phyloP scores from a whole-genome alignment of 2,113 vertebrate genomes.

The Asarcornis scutulata region DNA sequence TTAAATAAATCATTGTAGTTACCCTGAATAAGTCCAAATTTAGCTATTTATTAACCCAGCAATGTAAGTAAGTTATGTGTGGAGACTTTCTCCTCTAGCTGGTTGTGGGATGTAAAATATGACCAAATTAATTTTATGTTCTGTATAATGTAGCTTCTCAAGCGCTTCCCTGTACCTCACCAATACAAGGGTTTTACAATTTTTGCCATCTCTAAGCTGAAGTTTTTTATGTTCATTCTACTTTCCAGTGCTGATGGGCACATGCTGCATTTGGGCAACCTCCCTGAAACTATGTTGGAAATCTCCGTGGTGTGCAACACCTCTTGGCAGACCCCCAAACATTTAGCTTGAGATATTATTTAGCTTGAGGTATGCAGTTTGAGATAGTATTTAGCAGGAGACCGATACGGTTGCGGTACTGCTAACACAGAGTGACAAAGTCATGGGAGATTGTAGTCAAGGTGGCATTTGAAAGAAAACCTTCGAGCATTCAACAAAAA shows the following conservation, averaged over 20 bases:
- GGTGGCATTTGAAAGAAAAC: background rate
- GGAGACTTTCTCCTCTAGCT: background rate
- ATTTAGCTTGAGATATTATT: background rate
- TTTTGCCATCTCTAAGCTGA: background rate
- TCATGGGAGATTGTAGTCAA: fast-evolving
- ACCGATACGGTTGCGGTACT: background rate
- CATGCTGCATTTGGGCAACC: background rate
- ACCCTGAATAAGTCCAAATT: background rate
- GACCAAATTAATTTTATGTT: background rate
- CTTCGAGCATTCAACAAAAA: background rate
- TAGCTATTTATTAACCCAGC: background rate
- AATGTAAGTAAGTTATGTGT: background rate
- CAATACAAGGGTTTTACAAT: background rate
- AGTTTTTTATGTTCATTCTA: background rate
- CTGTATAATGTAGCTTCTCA: background rate
- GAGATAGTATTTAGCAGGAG: background rate
- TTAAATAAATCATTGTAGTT: background rate
- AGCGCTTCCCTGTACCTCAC: background rate
- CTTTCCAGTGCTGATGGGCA: background rate
- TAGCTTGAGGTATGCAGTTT: background rate
- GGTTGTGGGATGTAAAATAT: background rate
- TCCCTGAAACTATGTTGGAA: background rate
- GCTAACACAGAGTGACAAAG: background rate
- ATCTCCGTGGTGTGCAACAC: background rate
- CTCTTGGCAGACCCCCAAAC: background rate